These are phyloP conservation scores for Melopsittacus undulatus DNA, from an alignment of 2,797 vertebrate genomes.

Conservation along the genomic window DNA sequence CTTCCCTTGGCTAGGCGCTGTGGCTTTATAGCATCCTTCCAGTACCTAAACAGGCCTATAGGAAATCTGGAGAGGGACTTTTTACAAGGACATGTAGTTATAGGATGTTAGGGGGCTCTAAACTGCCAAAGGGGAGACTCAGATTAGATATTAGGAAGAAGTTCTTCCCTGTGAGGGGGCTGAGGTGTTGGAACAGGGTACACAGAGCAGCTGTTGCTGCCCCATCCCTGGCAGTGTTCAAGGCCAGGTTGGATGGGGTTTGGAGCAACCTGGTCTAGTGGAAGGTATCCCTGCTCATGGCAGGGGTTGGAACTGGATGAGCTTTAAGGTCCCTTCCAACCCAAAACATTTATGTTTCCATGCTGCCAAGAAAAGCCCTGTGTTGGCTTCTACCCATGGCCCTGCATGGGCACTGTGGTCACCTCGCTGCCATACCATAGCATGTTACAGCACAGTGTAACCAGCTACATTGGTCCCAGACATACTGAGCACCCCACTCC, in stretches of 20 bases:
- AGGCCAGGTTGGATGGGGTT: not conserved
- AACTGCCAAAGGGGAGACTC: not conserved
- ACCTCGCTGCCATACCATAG: not conserved
- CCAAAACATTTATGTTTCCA: not conserved
- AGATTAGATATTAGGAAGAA: not conserved
- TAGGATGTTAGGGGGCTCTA: not conserved
- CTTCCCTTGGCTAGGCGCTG: not conserved
- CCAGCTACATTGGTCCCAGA: rapidly evolving
- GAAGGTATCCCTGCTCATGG: not conserved
- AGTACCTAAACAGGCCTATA: not conserved
- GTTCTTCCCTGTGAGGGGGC: not conserved
- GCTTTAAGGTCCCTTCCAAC: not conserved
- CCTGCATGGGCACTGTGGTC: rapidly evolving
- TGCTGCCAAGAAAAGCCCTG: not conserved
- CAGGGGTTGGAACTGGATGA: not conserved
- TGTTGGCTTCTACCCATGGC: rapidly evolving
- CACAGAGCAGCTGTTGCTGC: not conserved
- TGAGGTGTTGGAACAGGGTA: not conserved
- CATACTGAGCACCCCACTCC: not conserved
- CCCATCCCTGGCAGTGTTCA: not conserved
- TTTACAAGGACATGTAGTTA: not conserved
- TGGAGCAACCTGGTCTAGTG: not conserved
- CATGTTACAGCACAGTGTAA: rapidly evolving
- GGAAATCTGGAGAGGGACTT: not conserved
- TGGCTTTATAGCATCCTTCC: not conserved